These are phyloP conservation scores for Agrypnia vestita DNA, from an alignment of 1,140 invertebrate species.

Conservation along the genomic window DNA sequence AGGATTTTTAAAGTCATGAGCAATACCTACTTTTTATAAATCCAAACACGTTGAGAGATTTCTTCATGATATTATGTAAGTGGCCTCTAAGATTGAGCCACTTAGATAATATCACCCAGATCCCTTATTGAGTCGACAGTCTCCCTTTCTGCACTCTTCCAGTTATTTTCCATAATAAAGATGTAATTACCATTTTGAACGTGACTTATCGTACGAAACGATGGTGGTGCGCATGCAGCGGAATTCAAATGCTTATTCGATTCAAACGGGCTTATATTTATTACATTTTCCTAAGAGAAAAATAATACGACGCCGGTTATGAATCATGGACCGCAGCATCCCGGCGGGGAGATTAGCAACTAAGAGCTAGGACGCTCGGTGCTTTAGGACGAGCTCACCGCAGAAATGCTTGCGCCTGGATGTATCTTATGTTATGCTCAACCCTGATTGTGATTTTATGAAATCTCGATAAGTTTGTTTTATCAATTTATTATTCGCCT, in stretches of 20 bases:
- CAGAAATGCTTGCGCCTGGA: constrained; percentile 10
- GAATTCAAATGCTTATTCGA: constrained; percentile 38
- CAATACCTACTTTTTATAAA: too few species aligned
- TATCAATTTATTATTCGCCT: too few species aligned
- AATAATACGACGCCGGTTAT: constrained; percentile 48
- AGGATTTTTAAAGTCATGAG: too few species aligned
- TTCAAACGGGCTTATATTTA: constrained; percentile 37
- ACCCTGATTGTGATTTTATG: constrained; percentile 18
- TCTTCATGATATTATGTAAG: too few species aligned
- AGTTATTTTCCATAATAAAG: too few species aligned
- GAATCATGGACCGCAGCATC: constrained; percentile 38
- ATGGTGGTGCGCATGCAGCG: constrained; percentile 29
- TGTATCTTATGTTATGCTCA: background rate
- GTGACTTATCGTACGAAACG: constrained; percentile 4
- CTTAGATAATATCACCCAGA: too few species aligned
- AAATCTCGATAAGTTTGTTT: background rate
- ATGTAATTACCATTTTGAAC: background rate
- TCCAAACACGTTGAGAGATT: too few species aligned
- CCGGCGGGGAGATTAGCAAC: constrained; percentile 38
- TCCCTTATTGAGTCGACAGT: too few species aligned
- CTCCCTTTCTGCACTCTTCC: too few species aligned
- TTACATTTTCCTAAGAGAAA: constrained; percentile 46
- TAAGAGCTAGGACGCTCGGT: constrained; percentile 30
- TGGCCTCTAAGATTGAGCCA: too few species aligned
- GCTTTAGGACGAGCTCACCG: background rate